Percentiles rank a stretch among this genome's conserved stretches.
Evolutionary conservation across 35 echinoderm and acorn worm genomes (phyloP).

Genomic region (Hemicentrotus pulcherrimus): DNA sequence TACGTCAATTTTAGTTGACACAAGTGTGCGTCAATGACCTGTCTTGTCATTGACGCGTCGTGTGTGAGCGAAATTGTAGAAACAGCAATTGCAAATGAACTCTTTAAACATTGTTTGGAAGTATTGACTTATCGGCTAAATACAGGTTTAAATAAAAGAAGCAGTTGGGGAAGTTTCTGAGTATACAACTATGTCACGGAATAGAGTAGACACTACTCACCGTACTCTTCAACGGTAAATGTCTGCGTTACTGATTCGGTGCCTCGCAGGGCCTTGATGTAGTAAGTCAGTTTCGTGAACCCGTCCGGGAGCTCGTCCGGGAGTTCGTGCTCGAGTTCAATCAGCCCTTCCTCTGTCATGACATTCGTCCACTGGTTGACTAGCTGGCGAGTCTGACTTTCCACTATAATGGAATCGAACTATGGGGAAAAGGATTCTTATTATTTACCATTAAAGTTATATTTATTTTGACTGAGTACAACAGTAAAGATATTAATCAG

Average conservation of each 20-base stretch:
- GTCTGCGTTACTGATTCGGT: constrained; percentile 49
- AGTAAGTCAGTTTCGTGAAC: constrained; percentile 34
- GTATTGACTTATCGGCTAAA: too few species aligned
- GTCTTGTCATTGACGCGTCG: too few species aligned
- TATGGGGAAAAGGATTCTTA: not conserved
- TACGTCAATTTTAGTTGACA: too few species aligned
- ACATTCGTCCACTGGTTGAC: constrained; percentile 69
- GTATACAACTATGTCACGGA: too few species aligned
- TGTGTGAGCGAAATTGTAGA: too few species aligned
- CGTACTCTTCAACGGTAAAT: constrained; percentile 83
- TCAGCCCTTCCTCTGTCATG: constrained; percentile 42
- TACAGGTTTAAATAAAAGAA: too few species aligned
- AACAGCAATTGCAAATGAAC: too few species aligned
- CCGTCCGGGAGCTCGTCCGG: constrained; percentile 69
- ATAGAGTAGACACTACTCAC: constrained; percentile 37
- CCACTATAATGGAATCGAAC: constrained; percentile 32
- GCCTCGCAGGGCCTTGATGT: constrained; percentile 53
- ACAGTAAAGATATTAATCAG: too few species aligned
- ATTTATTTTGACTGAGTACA: too few species aligned
- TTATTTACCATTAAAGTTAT: too few species aligned
- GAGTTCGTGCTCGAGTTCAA: constrained; percentile 66
- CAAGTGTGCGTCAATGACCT: not conserved
- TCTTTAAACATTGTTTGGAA: too few species aligned
- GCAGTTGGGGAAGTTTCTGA: too few species aligned
- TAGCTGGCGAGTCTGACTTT: constrained; percentile 57